Base-by-base conservation (phyloP, 2,888 invertebrate species). In the Drosophila nigricruria region DNA sequence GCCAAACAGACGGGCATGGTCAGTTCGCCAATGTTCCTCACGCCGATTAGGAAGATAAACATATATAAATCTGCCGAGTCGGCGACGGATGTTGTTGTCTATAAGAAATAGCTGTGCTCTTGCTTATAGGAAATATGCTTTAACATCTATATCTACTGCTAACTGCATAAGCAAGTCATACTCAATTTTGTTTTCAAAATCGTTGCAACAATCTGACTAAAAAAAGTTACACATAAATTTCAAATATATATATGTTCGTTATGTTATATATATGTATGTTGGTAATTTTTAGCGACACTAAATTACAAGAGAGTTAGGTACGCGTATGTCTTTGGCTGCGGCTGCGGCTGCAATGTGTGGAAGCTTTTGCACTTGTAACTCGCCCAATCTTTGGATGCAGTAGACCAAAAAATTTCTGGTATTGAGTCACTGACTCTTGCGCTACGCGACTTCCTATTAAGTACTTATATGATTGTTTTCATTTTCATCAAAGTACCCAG, bases 181-280 rank as follows among this genome's bases (percentile, higher is more conserved):
- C 73, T 77, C 83, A 90, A 91, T 91, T 90, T 90, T 88, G 47
- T 87, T 88, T 79, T 77, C 70, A 73, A 88, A 89, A 88, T 79
- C 86, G 80, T 87, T 73, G 73, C 88, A 77, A 49, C 68, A 64
- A 57, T 38, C 56, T 64, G 69, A 52, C 70, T 40, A n/a, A 64
- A 56, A 58, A 34, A 30, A 42, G 18, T 27, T 16, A 47, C 43
- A 52, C 43, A 45, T 36, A 16, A 6, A 36, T 30, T 30, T 30
- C 8, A 30, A 30, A 30, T 30, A 8, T 30, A 30, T 30, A n/a
- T n/a, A n/a, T n/a, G n/a, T n/a, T n/a, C n/a, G n/a, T n/a, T n/a
- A n/a, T n/a, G n/a, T n/a, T 14, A 43, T 3, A 20, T 18, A 40
- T 20, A 10, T 40, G 16, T 12, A 42, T 14, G 18, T 30, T 32